Base-by-base conservation (phyloP, 2,797 vertebrate species). In the Naso thynnoides region DNA sequence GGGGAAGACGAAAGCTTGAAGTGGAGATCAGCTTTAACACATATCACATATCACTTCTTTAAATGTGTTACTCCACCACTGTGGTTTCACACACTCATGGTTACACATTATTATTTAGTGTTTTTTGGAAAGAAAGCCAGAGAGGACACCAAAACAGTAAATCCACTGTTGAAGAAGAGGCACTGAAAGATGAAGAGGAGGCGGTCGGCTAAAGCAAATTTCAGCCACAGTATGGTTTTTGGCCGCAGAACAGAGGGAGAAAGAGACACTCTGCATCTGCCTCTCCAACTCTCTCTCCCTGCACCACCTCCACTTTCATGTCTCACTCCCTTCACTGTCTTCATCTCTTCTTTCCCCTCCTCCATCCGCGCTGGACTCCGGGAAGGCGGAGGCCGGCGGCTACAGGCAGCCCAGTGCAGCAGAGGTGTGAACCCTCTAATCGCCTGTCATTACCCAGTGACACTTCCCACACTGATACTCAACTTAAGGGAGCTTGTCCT, bases 391-490 rank as follows among this genome's bases (percentile, higher is more conserved):
- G 71, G 77, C 60, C 15, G 6, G 36, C 26, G 62, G 60, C 78
- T 74, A 64, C 54, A 29, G 55, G 76, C 66, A 18, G 73, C 69
- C 62, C 70, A 49, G 74, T 65, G 79, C 85, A 42, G 70, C 49
- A 5, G 79, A 87, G 76, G 86, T 87, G 85, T 82, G 85, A 88
- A 88, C 73, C 81, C 70, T 80, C 73, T 84, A 86, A 90, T 84
- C 76, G 38, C 11, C 70, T 49, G 78, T 74, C 82, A 73, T 86
- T 83, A 83, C 76, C 81, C 79, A 55, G 61, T 52, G 83, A 77
- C 75, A 57, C 81, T 71, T 76, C 73, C 77, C 74, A 76, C 80
- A 48, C 77, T 78, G n/a, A 39, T 31, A 27, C 64, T 81, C 42
- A 29, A 65, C 76, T 77, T 36, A 62, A 73, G 62, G 52, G 54